Conservation (phyloP, 1,140 invertebrate species). For the Ceratitis capitata region DNA sequence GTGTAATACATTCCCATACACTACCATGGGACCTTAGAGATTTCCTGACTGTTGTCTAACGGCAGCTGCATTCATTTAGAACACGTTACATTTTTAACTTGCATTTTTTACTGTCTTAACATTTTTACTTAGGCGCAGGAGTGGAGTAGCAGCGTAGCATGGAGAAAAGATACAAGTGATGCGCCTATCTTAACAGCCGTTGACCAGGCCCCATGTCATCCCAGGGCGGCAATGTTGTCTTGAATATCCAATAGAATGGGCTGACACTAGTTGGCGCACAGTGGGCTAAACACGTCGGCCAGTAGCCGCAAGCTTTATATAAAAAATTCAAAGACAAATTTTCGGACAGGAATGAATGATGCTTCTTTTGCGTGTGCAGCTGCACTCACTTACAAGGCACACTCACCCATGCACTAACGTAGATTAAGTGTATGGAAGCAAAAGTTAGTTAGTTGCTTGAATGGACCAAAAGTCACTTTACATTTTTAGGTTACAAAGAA, state of each 20-base stretch:
- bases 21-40: neutral
- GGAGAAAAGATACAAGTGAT: neutral
- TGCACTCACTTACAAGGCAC: neutral
- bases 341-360: neutral
- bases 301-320: neutral
- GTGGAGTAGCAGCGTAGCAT: neutral
- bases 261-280: neutral
- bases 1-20: too few species aligned
- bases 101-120: neutral
- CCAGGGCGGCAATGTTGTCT: neutral
- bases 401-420: neutral
- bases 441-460: conserved; percentile 1
- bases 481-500: neutral
- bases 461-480: neutral
- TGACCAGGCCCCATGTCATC: neutral
- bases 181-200: neutral
- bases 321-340: conserved; percentile 2
- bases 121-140: neutral
- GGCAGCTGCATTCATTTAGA: neutral
- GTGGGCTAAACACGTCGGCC: neutral
- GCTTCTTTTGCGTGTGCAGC: neutral
- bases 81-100: neutral
- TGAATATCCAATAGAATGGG: neutral
- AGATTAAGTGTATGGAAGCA: neutral
- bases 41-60: neutral